Base-by-base conservation (phyloP, 2,888 invertebrate species). In the Drosophila pseudotakahashii region DNA sequence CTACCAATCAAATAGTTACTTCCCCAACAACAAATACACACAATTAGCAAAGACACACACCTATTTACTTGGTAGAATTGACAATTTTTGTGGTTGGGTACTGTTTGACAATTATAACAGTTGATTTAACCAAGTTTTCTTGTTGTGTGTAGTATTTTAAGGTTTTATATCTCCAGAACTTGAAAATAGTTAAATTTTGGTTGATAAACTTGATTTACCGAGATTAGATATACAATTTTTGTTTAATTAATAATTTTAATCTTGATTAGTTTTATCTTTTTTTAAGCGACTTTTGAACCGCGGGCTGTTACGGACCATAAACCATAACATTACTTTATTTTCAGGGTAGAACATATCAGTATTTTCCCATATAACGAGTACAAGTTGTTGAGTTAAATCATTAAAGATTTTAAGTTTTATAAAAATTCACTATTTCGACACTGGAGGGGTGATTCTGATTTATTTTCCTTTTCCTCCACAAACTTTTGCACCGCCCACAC, bases 401-500 rank as follows among this genome's bases (percentile, higher is more conserved):
- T 45, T n/a, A 9, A 3, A 23, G 26, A 9, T 1, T 26, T 47
- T 47, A 30, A 1, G 14, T 14, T 10, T 14, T 3, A 16, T 14
- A 11, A 16, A 36, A 36, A 13, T n/a, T 10, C 11, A 34, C n/a
- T 30, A 37, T 57, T 45, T 57, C 2, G n/a, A 13, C 36, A 7
- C 30, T 44, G 16, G 10, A n/a, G n/a, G n/a, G n/a, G n/a, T n/a
- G n/a, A 51, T 53, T 42, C 16, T 10, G 39, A 55, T 23, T 37
- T 72, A 39, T 60, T 52, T 37, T 51, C 30, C 32, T 53, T 54
- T 55, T 53, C 16, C 47, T 53, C 41, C 60, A 36, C 39, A 47
- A 34, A 47, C 23, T 45, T 68, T 30, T 39, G 57, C 52, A 41
- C 61, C 72, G 48, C 72, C 63, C 54, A 72, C 73, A 44, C 62